Conservation (phyloP, 2,888 invertebrate genomes). For the Lydus trimaculatus region DNA sequence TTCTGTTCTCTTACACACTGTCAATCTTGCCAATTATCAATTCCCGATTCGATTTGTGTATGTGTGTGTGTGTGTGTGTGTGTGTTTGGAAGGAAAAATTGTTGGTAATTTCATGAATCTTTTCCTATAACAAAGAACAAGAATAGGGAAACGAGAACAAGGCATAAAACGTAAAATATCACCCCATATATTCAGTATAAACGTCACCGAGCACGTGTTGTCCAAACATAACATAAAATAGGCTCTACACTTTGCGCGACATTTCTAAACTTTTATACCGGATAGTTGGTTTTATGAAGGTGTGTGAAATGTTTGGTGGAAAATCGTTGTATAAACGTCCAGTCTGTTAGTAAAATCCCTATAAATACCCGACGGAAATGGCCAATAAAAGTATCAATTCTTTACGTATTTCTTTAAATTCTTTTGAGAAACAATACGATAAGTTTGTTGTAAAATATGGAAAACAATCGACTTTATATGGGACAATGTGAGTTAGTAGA, state of each 20-base stretch:
- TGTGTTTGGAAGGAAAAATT: too few species aligned
- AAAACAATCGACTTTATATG: neutral
- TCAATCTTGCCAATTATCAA: neutral
- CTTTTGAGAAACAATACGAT: too few species aligned
- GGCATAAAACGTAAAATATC: slow-evolving; percentile 56
- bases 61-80: too few species aligned
- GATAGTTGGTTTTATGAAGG: slow-evolving; percentile 27
- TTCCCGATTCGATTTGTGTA: neutral
- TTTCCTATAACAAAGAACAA: slow-evolving; percentile 15
- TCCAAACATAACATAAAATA: slow-evolving; percentile 58
- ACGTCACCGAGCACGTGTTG: slow-evolving; percentile 58
- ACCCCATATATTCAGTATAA: slow-evolving; percentile 56
- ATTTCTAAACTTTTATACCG: slow-evolving; percentile 53
- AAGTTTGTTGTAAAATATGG: too few species aligned
- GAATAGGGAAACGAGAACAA: slow-evolving; percentile 34
- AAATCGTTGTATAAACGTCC: neutral
- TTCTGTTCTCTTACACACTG: slow-evolving; percentile 44
- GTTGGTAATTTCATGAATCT: slow-evolving; percentile 41
- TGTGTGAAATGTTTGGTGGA: slow-evolving; percentile 16
- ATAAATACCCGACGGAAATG: neutral
- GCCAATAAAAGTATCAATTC: neutral
- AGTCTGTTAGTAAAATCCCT: neutral
- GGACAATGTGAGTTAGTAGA: slow-evolving; percentile 41
- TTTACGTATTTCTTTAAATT: too few species aligned
- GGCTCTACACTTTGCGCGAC: slow-evolving; percentile 53